Evolutionary conservation across 2,888 invertebrate species (phyloP), one percentile per base, ranked within the genome.

Genomic region (Laspeyria flexula): DNA sequence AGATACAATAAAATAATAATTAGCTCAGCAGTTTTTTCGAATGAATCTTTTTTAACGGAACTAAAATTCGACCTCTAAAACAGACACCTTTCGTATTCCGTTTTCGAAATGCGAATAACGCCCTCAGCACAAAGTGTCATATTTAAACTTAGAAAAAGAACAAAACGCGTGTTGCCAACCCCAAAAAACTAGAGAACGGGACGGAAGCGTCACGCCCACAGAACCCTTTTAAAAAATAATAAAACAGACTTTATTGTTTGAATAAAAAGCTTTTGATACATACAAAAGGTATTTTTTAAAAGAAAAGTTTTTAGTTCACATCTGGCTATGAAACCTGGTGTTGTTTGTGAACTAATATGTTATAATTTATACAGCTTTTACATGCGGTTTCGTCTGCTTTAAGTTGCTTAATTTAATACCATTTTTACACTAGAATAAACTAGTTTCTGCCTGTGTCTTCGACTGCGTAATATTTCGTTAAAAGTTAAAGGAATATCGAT

Each of bases 141-240:
- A 62, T 77, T 71, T 51, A 70, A 62, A 55, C 50, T 37, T 38
- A 69, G 75, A 77, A 74, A 69, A 61, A 54, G 62, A 43, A 70
- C 49, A 65, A 72, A 69, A 56, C 40, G 47, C 40, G 55, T 56
- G 55, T 64, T 66, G 65, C 71, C 69, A 71, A 65, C 79, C 78
- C 77, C 68, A 64, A 73, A 73, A 67, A 71, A 71, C 70, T 63
- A 71, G 65, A 69, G 61, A 66, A 72, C 61, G 56, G 62, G 64
- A 71, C 80, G 81, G 81, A 82, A 82, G 77, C 76, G 48, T 45
- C 67, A 77, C 69, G 83, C 81, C 81, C 72, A 77, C 78, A 77
- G 78, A 82, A 82, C 79, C 83, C 81, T 77, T 81, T 81, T 80
- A 75, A 75, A 75, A 76, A 73, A 76, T 77, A 75, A 76, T 76